Base-by-base conservation (phyloP, 2,113 vertebrate genomes). In the Peromyscus leucopus region DNA sequence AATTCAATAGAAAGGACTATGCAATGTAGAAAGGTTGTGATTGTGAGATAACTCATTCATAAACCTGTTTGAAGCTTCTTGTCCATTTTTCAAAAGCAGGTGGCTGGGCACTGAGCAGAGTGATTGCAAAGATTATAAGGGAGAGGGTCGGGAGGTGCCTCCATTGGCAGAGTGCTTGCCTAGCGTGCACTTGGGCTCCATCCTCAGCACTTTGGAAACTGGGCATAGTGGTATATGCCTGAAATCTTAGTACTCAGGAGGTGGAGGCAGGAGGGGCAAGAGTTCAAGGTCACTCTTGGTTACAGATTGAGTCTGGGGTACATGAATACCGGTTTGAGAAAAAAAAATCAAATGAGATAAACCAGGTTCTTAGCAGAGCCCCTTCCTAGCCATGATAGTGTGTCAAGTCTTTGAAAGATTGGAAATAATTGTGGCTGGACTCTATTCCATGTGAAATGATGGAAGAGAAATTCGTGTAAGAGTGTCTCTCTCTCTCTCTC, bases 41-140 rank as follows among this genome's bases (percentile, higher is more conserved):
- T 74, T 83, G 93, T 90, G 87, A 95, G 46, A 3, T 61, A 36
- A 89, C 69, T 13, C 59, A 79, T 71, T 96, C 59, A 57, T n/a
- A 90, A 48, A 71, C 3, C 0, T 28, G 63, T 71, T 92, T 39
- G 24, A 88, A 5, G 17, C 55, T 61, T 42, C 55, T 61, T 42
- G 57, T 48, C 7, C 3, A 92, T 65, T 59, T 79, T 17, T 59
- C n/a, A 87, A 86, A 75, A 59, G 57, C 2, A 21, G 95, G 67
- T 26, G 65, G 5, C 26, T 11, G n/a, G 48, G 33, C 63, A 80
- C 22, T 76, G 21, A 85, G 19, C 39, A 16, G 48, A 91, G 22
- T 80, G 63, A 83, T 36, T 69, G 28, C 93, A 31, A 82, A 91
- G 28, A 83, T n/a, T 51, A 51, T 51, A 96, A 76, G 79, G 12